Base-by-base conservation (phyloP, 2,888 invertebrate genomes). In the Frankliniella intonsa region DNA sequence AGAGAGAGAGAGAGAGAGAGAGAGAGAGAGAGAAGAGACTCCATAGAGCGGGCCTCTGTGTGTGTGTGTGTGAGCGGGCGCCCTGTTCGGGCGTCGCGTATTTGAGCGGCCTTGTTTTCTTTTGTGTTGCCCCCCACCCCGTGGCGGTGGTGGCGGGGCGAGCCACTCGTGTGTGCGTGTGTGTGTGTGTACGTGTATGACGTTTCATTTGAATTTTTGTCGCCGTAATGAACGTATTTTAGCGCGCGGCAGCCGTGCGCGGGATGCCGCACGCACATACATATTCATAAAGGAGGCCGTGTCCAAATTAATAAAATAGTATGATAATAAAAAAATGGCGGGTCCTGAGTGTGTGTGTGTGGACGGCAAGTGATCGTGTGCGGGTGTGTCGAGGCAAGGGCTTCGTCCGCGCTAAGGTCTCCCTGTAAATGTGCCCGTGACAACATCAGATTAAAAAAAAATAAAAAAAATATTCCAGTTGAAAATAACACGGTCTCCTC, bases 201-300 rank as follows among this genome's bases (percentile, higher is more conserved):
- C 69, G 69, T 69, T 69, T 22, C 69, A 69, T 69, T 69, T 69
- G 69, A 69, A 69, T 69, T 69, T 69, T 69, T 69, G 69, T 69
- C 69, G 65, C 22, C 69, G 22, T 69, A 69, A 69, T 69, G 69
- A 69, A 69, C 69, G 69, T 69, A 69, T 69, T 69, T 69, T 69
- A 69, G 69, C 69, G n/a, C 5, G 38, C 38, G 65, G 19, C n/a
- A 65, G 17, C 17, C 65, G n/a, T 17, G n/a, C 65, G 22, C 22
- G 11, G 55, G 55, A 55, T 17, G 55, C 55, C 38, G 38, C 38
- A 0, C 62, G 62, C 62, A n/a, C 22, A 69, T 69, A 69, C 69
- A 69, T 69, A 69, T 69, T 69, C 69, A 69, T 69, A 69, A 22
- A n/a, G 69, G 7, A 9, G 69, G 69, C 69, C 69, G 69, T 69